Conservation (phyloP, 2,888 invertebrate species). For the Parelbella ahira region DNA sequence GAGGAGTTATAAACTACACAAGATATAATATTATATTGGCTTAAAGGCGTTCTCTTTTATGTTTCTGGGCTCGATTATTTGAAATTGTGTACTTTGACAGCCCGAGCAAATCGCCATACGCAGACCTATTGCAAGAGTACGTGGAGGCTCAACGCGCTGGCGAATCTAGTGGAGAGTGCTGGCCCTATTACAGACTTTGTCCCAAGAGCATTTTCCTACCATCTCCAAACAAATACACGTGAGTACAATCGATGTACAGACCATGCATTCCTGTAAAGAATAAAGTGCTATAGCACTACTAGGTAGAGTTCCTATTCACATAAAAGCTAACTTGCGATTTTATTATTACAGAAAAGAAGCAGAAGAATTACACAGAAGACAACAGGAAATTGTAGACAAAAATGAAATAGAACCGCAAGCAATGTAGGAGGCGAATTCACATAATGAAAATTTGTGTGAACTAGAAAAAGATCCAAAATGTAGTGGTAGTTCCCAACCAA, state of each 20-base stretch:
- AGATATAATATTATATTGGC: too few relatives aligned
- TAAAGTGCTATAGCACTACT: too few relatives aligned
- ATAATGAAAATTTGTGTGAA: constrained; percentile 29
- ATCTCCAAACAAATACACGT: constrained; percentile 74
- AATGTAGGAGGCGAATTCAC: constrained; percentile 47
- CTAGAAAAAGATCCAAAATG: constrained; percentile 54
- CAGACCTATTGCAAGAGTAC: constrained; percentile 86
- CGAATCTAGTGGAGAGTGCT: constrained; percentile 88
- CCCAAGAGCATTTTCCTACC: constrained; percentile 89
- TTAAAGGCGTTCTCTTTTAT: too few relatives aligned
- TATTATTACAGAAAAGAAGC: constrained; percentile 67
- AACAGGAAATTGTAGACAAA: constrained; percentile 51
- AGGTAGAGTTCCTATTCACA: too few relatives aligned
- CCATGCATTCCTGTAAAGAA: too few relatives aligned
- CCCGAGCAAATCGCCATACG: constrained; percentile 90
- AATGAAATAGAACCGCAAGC: constrained; percentile 59
- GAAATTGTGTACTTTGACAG: constrained; percentile 68
- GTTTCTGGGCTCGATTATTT: too few relatives aligned
- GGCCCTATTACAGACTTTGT: constrained; percentile 91
- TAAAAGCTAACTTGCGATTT: too few relatives aligned
- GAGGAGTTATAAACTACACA: too few relatives aligned
- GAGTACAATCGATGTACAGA: constrained; percentile 44
- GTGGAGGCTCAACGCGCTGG: constrained; percentile 90
- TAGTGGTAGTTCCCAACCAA: constrained; percentile 75
- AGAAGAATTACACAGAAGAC: constrained; percentile 63